Evolutionary conservation across 2,888 invertebrate species (phyloP), one percentile per base, ranked within the genome.

Genomic region (Nephrotoma guestfalica): DNA sequence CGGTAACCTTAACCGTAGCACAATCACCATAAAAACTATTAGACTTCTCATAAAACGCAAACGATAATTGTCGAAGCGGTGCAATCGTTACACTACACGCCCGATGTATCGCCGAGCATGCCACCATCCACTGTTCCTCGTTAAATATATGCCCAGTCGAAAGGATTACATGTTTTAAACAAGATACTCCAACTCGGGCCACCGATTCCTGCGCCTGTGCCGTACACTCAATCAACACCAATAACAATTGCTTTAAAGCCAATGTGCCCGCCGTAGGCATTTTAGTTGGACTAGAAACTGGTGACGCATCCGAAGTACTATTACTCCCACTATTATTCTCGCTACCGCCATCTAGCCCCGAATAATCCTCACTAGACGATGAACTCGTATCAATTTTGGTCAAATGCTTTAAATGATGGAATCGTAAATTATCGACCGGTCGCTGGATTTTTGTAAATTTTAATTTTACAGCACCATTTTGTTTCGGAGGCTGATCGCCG

Each of bases 11-110:
- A 0, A 98, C 97, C 87, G 97, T 97, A 9, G 96, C 96, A 88
- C 96, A 92, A 91, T 98, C 98, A 0, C 98, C 98, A 90, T 98
- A 98, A 91, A 98, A 98, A 90, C 97, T 98, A 89, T 97, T 96
- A 0, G 98, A 98, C 90, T 97, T 96, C 89, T 96, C 95, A 89
- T 97, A 96, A 90, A 98, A 99, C 51, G 97, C 97, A 89, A 96
- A 94, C 87, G 97, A 97, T 57, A 99, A 92, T 91, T 97, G 97
- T 88, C 96, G 95, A 86, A 98, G 91, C 47, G 97, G 97, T 88
- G 96, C 96, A 86, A 98, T 94, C 86, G 97, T 97, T n/a, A 96
- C 94, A 45, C 95, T 95, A 89, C 97, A 96, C 43, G 97, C 97
- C 89, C 96, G 93, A 89, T 96, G 96, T 87, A 98, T 93, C 84